Conservation (phyloP, 2,888 invertebrate genomes). For the Limnephilus auricula region DNA sequence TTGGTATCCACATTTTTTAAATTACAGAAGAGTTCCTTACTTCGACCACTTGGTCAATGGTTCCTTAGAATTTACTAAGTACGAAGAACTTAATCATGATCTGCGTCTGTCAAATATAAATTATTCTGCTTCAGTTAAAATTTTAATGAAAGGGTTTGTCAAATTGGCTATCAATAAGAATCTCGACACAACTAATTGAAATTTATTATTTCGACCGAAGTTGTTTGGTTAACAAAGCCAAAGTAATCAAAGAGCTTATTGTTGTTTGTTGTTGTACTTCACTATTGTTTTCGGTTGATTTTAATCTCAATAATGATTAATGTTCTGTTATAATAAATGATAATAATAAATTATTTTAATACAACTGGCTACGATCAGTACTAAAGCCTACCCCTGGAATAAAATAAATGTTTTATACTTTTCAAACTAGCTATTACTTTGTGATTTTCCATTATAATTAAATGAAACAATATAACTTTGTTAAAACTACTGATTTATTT, state of each 20-base stretch:
- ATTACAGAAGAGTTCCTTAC: no score
- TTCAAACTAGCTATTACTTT: no score
- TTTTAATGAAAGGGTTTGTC: background rate
- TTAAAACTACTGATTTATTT: no score
- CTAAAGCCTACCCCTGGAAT: background rate
- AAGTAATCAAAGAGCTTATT: background rate
- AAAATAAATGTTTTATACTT: no score
- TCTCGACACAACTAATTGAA: background rate
- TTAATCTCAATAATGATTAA: background rate
- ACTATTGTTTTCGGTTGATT: background rate
- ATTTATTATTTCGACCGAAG: background rate
- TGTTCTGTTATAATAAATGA: background rate
- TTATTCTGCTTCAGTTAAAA: background rate
- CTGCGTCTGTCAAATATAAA: background rate
- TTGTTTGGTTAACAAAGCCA: background rate
- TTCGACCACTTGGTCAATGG: no score
- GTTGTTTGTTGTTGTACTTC: background rate
- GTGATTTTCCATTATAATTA: no score
- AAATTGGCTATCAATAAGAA: background rate
- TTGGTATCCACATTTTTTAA: background rate
- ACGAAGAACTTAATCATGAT: background rate
- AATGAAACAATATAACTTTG: no score
- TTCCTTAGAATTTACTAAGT: no score
- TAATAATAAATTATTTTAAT: background rate
- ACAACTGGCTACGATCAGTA: background rate